Conservation (phyloP, 2,888 invertebrate species). For the Temnothorax unifasciatus region DNA sequence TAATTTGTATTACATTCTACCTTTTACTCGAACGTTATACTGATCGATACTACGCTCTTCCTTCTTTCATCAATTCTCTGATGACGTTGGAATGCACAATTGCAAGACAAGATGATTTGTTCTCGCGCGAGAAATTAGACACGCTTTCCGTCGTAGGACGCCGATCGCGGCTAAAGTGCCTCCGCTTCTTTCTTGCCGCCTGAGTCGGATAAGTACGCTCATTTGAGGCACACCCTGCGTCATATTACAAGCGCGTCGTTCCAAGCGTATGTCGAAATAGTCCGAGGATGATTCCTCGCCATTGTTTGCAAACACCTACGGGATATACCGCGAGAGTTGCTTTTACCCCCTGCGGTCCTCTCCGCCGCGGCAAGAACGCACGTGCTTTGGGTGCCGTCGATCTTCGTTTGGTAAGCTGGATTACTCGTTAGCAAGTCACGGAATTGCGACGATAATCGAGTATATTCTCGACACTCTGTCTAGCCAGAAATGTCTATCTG, state of each 20-base stretch:
- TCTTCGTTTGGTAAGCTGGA: conserved; percentile 59
- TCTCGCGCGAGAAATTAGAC: conserved; percentile 22
- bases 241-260: conserved; percentile 63
- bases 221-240: conserved; percentile 71
- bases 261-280: conserved; percentile 69
- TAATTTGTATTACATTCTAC: neutral
- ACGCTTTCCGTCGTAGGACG: conserved; percentile 35
- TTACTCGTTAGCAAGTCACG: conserved; percentile 62
- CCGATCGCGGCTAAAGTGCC: conserved; percentile 31
- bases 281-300: conserved; percentile 69
- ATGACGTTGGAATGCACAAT: neutral
- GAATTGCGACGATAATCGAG: conserved; percentile 55
- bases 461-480: neutral
- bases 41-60: neutral
- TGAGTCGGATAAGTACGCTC: conserved; percentile 47
- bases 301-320: conserved; percentile 77
- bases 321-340: conserved; percentile 39
- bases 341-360: conserved; percentile 46
- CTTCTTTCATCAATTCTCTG: neutral
- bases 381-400: conserved; percentile 48
- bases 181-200: conserved; percentile 35
- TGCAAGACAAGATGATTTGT: conserved; percentile 8
- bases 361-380: conserved; percentile 55
- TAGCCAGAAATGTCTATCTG: conserved; percentile 5
- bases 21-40: neutral